These are phyloP conservation scores for Tympanuchus pallidicinctus DNA, from an alignment of 2,113 vertebrate species.

Conservation along the genomic window DNA sequence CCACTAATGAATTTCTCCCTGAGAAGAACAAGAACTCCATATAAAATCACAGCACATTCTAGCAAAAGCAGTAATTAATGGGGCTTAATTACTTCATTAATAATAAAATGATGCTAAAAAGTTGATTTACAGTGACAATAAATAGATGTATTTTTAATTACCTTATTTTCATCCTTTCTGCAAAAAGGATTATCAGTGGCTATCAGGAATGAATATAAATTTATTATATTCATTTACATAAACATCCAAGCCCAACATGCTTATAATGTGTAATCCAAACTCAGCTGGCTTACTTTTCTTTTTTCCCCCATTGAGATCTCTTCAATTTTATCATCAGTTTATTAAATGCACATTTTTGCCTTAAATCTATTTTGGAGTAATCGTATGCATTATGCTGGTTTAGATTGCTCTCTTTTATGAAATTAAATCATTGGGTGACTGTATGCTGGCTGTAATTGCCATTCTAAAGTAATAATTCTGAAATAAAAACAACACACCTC, in stretches of 20 bases:
- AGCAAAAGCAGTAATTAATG: background rate
- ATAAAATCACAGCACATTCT: background rate
- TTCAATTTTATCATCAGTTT: slow-evolving; percentile 5
- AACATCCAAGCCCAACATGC: background rate
- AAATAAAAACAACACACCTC: slow-evolving; percentile 16
- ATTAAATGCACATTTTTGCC: slow-evolving; percentile 28
- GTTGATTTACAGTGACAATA: background rate
- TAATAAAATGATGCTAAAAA: background rate
- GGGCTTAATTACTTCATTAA: background rate
- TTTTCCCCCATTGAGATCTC: background rate
- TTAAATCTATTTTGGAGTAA: slow-evolving; percentile 21
- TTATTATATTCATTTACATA: background rate
- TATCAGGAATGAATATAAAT: background rate
- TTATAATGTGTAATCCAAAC: background rate
- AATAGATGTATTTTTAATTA: background rate
- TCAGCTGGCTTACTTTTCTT: background rate
- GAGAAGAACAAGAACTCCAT: background rate
- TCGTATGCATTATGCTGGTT: background rate
- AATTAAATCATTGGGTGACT: slow-evolving; percentile 12
- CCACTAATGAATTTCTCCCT: background rate
- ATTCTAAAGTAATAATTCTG: slow-evolving; percentile 22
- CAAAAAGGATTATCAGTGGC: background rate
- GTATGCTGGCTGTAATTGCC: background rate
- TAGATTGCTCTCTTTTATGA: slow-evolving; percentile 5
- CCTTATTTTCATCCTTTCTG: background rate